Percentiles rank a stretch among this genome's conserved stretches.
These are phyloP conservation scores for Melospiza melodia DNA, from an alignment of 2,113 vertebrate species.

Conservation along the genomic window DNA sequence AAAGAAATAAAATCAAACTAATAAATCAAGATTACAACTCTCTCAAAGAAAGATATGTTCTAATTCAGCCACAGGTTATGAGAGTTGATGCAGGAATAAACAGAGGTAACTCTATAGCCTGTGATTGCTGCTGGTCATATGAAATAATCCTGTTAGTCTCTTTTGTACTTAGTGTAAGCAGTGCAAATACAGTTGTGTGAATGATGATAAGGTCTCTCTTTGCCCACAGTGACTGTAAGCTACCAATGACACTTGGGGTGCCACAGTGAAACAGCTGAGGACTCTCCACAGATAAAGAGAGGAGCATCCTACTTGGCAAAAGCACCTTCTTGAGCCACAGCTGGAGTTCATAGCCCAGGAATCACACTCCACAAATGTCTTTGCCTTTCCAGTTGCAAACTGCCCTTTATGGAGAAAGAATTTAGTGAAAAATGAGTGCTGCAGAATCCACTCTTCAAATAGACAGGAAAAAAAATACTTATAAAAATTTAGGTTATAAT, in stretches of 20 bases:
- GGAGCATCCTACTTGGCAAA: neutral
- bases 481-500: neutral
- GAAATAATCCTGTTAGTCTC: neutral
- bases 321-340: neutral
- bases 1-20: slow-evolving; percentile 27
- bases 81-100: neutral
- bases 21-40: slow-evolving; percentile 42
- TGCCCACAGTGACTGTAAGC: neutral
- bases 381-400: neutral
- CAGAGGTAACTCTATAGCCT: neutral
- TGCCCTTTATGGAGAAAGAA: neutral
- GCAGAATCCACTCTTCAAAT: neutral
- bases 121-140: neutral
- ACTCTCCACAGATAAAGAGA: neutral
- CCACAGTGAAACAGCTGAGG: neutral
- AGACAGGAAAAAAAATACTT: neutral
- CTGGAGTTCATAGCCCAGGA: neutral
- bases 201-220: neutral
- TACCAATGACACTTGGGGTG: neutral
- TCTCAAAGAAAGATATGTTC: neutral
- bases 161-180: neutral
- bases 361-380: neutral
- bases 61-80: slow-evolving; percentile 25
- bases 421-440: neutral
- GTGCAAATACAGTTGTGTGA: neutral